Percentiles rank a stretch among this genome's conserved stretches.
Conservation (phyloP, 2,113 vertebrate genomes). For the Gorsachius goisagi region DNA sequence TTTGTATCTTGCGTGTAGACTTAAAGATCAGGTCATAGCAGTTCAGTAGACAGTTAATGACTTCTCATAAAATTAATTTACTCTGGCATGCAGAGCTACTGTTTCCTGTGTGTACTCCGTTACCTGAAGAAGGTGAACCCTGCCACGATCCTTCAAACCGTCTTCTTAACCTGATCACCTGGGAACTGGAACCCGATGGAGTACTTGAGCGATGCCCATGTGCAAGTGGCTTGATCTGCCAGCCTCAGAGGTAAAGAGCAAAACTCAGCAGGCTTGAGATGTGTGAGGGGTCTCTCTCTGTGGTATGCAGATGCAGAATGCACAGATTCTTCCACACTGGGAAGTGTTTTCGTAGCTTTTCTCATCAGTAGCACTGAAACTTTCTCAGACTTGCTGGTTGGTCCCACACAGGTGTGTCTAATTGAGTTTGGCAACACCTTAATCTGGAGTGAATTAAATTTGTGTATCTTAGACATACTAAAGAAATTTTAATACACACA, state of each 20-base stretch:
- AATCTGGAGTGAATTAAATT: background rate
- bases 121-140: conserved; percentile 83
- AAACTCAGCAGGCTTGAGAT: background rate
- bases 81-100: conserved; percentile 75
- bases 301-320: background rate
- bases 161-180: conserved; percentile 85
- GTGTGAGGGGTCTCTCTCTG: background rate
- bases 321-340: background rate
- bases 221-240: conserved; percentile 84
- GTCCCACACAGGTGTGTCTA: background rate
- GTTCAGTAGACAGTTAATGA: background rate
- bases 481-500: background rate
- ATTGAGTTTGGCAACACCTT: background rate
- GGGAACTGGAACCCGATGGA: conserved; percentile 80
- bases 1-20: background rate
- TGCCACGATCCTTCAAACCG: conserved; percentile 83
- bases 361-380: background rate
- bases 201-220: conserved; percentile 88
- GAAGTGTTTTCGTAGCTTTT: background rate
- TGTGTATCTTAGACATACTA: background rate
- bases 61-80: background rate
- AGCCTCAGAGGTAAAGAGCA: conserved; percentile 80
- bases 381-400: background rate
- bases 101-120: conserved; percentile 87
- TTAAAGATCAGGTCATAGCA: background rate